phyloP scores from a whole-genome alignment of 2,888 invertebrate genomes.

The Pseudococcus jackbeardsleyi region DNA sequence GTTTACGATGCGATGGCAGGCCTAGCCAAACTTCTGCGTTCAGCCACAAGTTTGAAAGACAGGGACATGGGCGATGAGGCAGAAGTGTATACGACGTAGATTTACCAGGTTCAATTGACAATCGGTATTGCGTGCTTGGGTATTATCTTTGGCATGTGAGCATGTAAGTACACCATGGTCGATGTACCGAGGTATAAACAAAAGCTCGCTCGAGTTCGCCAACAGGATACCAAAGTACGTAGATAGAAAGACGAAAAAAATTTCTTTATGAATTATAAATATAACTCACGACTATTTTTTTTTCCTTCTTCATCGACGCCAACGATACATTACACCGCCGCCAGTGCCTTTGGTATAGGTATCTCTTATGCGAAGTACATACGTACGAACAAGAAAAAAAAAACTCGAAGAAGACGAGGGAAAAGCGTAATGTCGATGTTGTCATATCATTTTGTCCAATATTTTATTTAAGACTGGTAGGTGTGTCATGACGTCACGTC shows the following conservation, averaged over 20 bases:
- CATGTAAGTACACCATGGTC: neutral
- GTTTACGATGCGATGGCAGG: neutral
- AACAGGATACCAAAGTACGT: neutral
- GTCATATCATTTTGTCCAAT: constrained; percentile 64
- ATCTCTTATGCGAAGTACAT: neutral
- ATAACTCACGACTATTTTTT: constrained; percentile 21
- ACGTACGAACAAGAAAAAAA: constrained; percentile 34
- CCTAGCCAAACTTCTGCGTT: neutral
- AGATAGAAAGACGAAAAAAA: neutral
- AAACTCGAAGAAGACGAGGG: constrained; percentile 5
- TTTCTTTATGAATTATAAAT: constrained; percentile 40
- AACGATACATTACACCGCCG: constrained; percentile 20
- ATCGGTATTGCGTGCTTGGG: constrained; percentile 10
- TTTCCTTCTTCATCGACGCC: constrained; percentile 33
- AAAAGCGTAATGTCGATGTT: constrained; percentile 52
- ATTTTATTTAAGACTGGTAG: constrained; percentile 64
- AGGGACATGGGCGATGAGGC: neutral
- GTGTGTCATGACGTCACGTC: constrained; percentile 65
- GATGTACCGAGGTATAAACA: neutral
- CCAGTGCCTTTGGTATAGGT: neutral
- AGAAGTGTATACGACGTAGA: neutral
- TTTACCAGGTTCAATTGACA: neutral
- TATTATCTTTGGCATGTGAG: constrained; percentile 19
- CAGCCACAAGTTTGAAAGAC: too few species aligned
- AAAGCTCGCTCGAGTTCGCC: neutral